Evolutionary conservation across 37 sponge, comb jelly and placozoan species (phyloP), one percentile per base, ranked within the genome.

Genomic region (Diacarnus erythraeanus): DNA sequence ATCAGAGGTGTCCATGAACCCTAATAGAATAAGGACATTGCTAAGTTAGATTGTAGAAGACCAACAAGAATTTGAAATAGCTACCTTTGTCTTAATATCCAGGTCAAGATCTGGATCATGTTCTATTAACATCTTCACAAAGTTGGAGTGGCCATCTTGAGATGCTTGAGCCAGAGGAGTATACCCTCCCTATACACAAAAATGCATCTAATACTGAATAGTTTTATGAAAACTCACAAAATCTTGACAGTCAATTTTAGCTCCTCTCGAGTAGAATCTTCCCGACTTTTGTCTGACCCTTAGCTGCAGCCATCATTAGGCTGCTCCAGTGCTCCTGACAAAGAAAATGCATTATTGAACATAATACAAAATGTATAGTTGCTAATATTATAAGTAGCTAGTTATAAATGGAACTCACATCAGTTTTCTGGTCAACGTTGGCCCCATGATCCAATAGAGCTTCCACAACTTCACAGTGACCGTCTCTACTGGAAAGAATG

Each of bases 401-500:
- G n/a, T n/a, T 6, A 47, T 15, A 12, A 47, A 47, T 47, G 51
- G 12, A 29, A 1, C 71, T 71, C 42, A 71, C 71, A 21, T 42
- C n/a, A 5, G 42, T 71, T 39, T 40, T 43, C 23, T 43, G 71
- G 71, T 40, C n/a, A 40, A 71, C 26, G 15, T 71, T 43, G 6
- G 71, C 71, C 4, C 71, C 71, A 39, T 71, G 71, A 37, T 71
- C 71, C 42, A 71, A 10, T 12, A 71, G 22, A 40, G 42, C 43
- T 27, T n/a, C 36, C 1, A 71, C 42, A 29, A 71, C 42, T 40
- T 71, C 43, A 71, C 42, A 40, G 38, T 71, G 43, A 43, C 71
- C 71, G 6, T 40, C 36, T 71, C 71, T 40, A 12, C 71, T 71
- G 36, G 71, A 42, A 40, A 71, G 71, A 5, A 71, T 71, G 43